phyloP scores from a whole-genome alignment of 2,888 invertebrate species.

The Agrotis exclamationis region DNA sequence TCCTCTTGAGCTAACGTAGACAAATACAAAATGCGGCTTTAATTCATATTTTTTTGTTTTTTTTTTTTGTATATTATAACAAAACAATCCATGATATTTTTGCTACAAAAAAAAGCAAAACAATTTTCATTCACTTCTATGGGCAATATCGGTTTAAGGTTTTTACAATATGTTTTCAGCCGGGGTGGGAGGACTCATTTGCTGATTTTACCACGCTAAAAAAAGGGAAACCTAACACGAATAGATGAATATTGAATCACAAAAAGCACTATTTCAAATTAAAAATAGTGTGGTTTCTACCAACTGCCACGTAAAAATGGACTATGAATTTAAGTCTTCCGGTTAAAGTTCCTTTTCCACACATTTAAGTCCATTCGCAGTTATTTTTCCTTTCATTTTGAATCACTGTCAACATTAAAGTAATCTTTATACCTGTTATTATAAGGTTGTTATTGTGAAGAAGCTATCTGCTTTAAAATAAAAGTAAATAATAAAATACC shows the following conservation, averaged over 20 bases:
- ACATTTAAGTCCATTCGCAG: background rate
- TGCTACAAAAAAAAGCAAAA: conserved; percentile 1
- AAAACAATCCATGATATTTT: background rate
- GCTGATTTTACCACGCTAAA: too few relatives aligned
- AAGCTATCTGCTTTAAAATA: background rate
- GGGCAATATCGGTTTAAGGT: conserved; percentile 12
- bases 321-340: too few relatives aligned
- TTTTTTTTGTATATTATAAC: too few relatives aligned
- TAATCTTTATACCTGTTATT: background rate
- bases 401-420: background rate
- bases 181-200: too few relatives aligned
- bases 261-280: conserved; percentile 17
- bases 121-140: background rate
- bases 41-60: too few relatives aligned
- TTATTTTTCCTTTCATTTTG: background rate
- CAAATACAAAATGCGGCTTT: too few relatives aligned
- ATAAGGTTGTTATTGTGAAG: background rate
- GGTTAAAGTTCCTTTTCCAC: too few relatives aligned
- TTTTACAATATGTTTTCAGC: conserved; percentile 22
- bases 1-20: too few relatives aligned
- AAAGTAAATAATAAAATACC: background rate
- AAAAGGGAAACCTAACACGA: background rate
- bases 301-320: too few relatives aligned
- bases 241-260: conserved; percentile 9
- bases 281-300: too few relatives aligned